These are phyloP conservation scores for Dendronephthya gigantea DNA, from an alignment of 64 coral and sea anemone genomes.

Conservation along the genomic window DNA sequence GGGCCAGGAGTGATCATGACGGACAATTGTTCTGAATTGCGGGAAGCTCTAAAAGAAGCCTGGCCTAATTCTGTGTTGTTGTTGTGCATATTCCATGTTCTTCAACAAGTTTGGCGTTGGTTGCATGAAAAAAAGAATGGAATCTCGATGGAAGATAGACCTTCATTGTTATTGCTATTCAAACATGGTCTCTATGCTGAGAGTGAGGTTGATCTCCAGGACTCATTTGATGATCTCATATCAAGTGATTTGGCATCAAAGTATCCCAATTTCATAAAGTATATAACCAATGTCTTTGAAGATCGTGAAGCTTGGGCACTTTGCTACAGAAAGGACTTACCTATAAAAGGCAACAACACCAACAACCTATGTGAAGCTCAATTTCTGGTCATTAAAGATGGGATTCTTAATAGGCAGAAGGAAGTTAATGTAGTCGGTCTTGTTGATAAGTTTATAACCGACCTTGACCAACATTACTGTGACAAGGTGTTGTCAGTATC, in stretches of 20 bases:
- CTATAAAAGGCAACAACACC: background rate
- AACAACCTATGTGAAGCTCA: background rate
- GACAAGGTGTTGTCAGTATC: background rate
- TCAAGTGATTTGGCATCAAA: background rate
- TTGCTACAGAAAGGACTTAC: background rate
- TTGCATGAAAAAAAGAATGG: background rate
- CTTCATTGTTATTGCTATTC: background rate
- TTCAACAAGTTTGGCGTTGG: slow-evolving; percentile 9
- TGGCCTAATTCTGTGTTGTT: background rate
- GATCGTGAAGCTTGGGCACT: background rate
- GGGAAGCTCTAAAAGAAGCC: background rate
- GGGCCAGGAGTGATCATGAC: background rate
- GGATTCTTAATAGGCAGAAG: background rate
- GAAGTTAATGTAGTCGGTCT: background rate
- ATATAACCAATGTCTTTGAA: background rate
- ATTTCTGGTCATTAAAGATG: background rate
- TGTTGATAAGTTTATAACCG: background rate
- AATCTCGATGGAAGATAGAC: background rate
- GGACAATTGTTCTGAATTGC: background rate
- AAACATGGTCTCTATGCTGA: background rate
- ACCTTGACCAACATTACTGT: background rate
- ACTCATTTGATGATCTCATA: background rate
- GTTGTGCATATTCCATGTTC: background rate
- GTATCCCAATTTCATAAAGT: background rate
- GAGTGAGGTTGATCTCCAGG: background rate